Base-by-base conservation (phyloP, 2,888 invertebrate species). In the Macrophya annulata region DNA sequence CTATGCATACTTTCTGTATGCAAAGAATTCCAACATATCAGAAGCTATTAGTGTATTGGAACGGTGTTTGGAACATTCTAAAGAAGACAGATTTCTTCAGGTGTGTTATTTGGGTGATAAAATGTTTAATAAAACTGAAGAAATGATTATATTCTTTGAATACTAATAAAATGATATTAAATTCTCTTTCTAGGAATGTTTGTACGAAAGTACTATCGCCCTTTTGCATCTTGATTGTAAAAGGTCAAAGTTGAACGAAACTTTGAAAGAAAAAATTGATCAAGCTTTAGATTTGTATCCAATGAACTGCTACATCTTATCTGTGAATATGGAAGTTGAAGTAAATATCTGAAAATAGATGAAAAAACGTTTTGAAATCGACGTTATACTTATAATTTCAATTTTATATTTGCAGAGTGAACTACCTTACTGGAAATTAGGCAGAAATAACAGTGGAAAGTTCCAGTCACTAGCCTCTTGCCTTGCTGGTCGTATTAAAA, bases 291-390 rank as follows among this genome's bases (percentile, higher is more conserved):
- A 88, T 9, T 76, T 93, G 48, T 96, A 94, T 91, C 96, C 96
- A 0, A 94, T 95, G 86, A 96, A 96, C 92, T 92, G 96, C 82
- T 94, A 94, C 85, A 90, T 96, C 10, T 91, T 96, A 43, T 94
- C 95, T 51, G 92, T 94, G 25, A 91, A 94, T 85, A 94, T 94
- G n/a, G 93, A 93, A 85, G 91, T 94, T 84, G 94, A 95, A 92
- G 94, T 94, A 90, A 85, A 86, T 86, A 68, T 1, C 9, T 37
- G 8, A 17, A 31, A 10, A 10, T 9, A 55, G 10, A 51, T 21
- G 51, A 37, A n/a, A 55, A n/a, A 55, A n/a, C 12, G 62, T 62
- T 31, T 40, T 4, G 4, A 10, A 25, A 62, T 25, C 21, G 1
- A 25, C 25, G 12, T 62, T 4, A 62, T 25, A 12, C 25, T 12